Percentiles rank a stretch among this genome's conserved stretches.
Conservation (phyloP, 2,888 invertebrate species). For the Oligia fasciuncula region DNA sequence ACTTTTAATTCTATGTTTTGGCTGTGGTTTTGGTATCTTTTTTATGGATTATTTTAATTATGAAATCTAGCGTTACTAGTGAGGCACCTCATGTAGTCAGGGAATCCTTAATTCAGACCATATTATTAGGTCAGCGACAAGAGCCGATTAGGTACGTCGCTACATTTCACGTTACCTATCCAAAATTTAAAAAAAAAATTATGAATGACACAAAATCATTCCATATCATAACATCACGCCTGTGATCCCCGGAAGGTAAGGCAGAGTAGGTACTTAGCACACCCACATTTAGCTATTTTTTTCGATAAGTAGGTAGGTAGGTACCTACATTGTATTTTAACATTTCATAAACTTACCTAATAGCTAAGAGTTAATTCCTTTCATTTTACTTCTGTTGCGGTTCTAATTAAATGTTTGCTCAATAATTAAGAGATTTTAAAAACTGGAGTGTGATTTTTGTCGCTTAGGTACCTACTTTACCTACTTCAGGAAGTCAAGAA, state of each 20-base stretch:
- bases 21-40: neutral
- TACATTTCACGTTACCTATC: neutral
- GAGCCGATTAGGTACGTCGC: too few relatives aligned
- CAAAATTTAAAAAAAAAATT: too few relatives aligned
- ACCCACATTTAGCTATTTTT: neutral
- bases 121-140: neutral
- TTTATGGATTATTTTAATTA: constrained; percentile 18
- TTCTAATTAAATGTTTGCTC: neutral
- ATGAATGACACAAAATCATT: neutral
- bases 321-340: too few relatives aligned
- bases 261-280: neutral
- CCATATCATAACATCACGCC: neutral
- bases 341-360: neutral
- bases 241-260: neutral
- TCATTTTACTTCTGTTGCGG: neutral
- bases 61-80: neutral
- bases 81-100: neutral
- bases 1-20: constrained; percentile 42
- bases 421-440: neutral
- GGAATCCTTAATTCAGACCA: neutral
- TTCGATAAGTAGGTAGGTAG: neutral
- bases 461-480: too few relatives aligned
- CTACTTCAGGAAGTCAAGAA: neutral
- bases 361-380: neutral
- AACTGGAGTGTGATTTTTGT: neutral